These are phyloP conservation scores for Gasteruption jaculator DNA, from an alignment of 2,888 invertebrate genomes.

Conservation along the genomic window DNA sequence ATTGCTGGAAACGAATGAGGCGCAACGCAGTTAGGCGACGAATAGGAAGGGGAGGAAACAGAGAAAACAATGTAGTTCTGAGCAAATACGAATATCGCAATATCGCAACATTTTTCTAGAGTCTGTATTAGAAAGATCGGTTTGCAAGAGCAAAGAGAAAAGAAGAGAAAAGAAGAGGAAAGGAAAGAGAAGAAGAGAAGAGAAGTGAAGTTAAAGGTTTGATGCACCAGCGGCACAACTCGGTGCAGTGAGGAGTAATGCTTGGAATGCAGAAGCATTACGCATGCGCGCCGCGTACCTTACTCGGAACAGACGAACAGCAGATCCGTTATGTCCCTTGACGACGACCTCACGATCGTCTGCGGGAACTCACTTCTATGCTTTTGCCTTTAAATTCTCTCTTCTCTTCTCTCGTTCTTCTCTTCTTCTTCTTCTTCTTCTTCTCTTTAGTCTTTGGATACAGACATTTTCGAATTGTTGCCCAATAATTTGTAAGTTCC, in stretches of 20 bases:
- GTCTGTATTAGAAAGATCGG: too few species aligned
- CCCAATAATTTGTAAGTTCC: too few species aligned
- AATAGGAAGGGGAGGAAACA: too few species aligned
- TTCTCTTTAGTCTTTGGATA: too few species aligned
- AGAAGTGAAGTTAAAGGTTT: slow-evolving; percentile 17
- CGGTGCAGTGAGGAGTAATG: slow-evolving; percentile 41
- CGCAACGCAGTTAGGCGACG: too few species aligned
- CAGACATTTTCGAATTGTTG: too few species aligned
- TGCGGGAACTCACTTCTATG: slow-evolving; percentile 25
- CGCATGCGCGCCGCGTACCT: slow-evolving; percentile 59
- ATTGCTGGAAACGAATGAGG: too few species aligned
- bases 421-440: slow-evolving; percentile 10
- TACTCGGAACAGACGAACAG: slow-evolving; percentile 56
- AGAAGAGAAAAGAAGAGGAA: slow-evolving; percentile 9
- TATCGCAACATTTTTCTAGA: slow-evolving; percentile 13
- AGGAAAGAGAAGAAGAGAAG: slow-evolving; percentile 16
- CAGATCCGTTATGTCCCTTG: slow-evolving; percentile 45
- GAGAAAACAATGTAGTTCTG: too few species aligned
- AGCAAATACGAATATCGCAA: slow-evolving; percentile 19
- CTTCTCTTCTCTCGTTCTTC: slow-evolving; percentile 12
- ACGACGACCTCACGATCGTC: slow-evolving; percentile 39
- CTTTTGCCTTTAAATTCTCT: slow-evolving; percentile 23
- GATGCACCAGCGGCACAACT: slow-evolving; percentile 25
- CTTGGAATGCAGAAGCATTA: slow-evolving; percentile 62
- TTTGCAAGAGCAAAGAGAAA: slow-evolving; percentile 5